Evolutionary conservation across 2,113 vertebrate species (phyloP), one percentile per base, ranked within the genome.

Genomic region (Macaca nemestrina): DNA sequence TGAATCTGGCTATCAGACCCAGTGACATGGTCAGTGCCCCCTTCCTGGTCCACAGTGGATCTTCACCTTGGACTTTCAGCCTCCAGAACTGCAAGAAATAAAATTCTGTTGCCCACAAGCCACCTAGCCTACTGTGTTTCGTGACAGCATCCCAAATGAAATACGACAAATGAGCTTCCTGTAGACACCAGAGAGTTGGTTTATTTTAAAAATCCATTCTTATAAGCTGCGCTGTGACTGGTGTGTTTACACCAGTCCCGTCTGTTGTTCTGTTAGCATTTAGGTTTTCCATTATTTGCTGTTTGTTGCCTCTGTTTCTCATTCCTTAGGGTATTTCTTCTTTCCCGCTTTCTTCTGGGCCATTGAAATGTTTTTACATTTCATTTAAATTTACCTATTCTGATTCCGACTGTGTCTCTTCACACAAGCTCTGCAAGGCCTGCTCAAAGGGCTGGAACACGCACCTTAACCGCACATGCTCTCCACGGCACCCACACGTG

Each of bases 241-340:
- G 84, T 27, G 0, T 0, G 5, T 23, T 18, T 2, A 13, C 2
- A 2, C 20, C 22, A 1, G 0, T 22, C 64, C 14, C 18, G 3
- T 3, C 9, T 8, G 38, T 48, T 5, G 18, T 0, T 32, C 61
- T 20, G 70, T 8, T 10, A n/a, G 38, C 2, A 40, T 30, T 73
- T 17, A 68, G 7, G 52, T n/a, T 17, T 32, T 7, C 57, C 16
- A 1, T 5, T 38, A 25, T 48, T 27, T 8, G 48, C 25, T 48
- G 61, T 22, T 25, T 35, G 30, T 2, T 25, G 64, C 40, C 23
- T 75, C 48, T 80, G 84, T 0, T 85, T 79, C 48, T 25, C 35
- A 3, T 40, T 35, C 52, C 48, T 52, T 30, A 2, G 8, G n/a
- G 2, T 10, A 16, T 14, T 14, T 70, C 48, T 11, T 23, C 73